phyloP scores from a whole-genome alignment of 1,140 invertebrate species.

The Aphelinus atriplicis region DNA sequence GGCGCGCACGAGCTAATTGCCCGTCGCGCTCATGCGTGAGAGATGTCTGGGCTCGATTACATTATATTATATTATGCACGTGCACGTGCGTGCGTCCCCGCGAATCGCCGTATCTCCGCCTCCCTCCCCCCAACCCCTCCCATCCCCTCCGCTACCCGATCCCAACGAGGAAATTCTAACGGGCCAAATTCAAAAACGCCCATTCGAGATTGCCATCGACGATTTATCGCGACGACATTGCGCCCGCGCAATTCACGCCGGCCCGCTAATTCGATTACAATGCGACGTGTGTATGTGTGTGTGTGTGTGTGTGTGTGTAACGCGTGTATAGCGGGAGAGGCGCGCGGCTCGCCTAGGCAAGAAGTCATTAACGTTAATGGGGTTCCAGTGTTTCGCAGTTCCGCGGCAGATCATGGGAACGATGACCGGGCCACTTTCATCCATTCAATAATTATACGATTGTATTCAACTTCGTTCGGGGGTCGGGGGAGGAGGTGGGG shows the following conservation, averaged over 20 bases:
- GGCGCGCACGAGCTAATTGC: constrained; percentile 27
- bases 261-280: constrained; percentile 16
- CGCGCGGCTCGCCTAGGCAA: not conserved
- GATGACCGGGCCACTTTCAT: no score
- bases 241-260: not conserved
- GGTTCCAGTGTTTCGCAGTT: constrained; percentile 16
- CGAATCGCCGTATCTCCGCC: no score
- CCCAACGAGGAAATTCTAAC: not conserved
- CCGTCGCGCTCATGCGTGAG: constrained; percentile 33
- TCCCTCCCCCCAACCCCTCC: no score
- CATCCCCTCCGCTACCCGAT: no score
- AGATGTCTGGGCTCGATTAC: constrained; percentile 26
- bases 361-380: constrained; percentile 26
- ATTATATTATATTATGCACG: constrained; percentile 16
- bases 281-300: not conserved
- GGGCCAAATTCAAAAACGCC: constrained; percentile 30
- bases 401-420: not conserved
- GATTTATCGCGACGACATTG: constrained; percentile 23
- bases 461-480: no score
- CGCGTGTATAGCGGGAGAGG: not conserved
- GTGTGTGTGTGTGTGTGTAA: not conserved
- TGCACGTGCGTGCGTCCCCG: not conserved
- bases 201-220: constrained; percentile 23
- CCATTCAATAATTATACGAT: no score
- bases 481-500: no score